Conservation (phyloP, 2,113 vertebrate species). For the Platichthys stellatus region DNA sequence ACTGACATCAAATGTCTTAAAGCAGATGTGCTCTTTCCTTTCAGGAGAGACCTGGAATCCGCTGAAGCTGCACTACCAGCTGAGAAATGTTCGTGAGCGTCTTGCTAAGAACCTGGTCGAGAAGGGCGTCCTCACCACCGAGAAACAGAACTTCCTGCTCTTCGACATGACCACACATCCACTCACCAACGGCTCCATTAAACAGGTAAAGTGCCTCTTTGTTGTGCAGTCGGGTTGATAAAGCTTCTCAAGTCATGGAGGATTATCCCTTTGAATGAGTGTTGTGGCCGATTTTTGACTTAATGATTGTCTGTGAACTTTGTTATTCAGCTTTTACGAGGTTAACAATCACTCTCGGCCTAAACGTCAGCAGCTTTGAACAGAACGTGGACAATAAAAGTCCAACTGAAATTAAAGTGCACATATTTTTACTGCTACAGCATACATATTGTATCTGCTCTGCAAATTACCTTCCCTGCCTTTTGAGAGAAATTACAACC, state of each 20-base stretch:
- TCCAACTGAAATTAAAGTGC: neutral
- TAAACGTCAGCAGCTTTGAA: neutral
- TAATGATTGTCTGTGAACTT: no score
- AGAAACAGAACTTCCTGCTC: conserved; percentile 99
- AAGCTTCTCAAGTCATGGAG: neutral
- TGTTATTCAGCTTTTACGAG: neutral
- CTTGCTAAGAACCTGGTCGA: conserved; percentile 98
- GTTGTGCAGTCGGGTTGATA: neutral
- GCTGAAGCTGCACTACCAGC: conserved; percentile 95
- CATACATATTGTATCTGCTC: neutral
- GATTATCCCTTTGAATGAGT: neutral
- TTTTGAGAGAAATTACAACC: no score
- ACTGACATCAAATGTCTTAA: neutral
- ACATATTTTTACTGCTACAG: neutral
- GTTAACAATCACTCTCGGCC: neutral
- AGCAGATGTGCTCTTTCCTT: conserved; percentile 5
- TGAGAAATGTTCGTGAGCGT: conserved; percentile 94
- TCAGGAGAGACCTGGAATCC: conserved; percentile 98
- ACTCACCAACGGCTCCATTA: conserved; percentile 94
- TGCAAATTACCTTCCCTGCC: no score
- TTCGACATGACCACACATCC: conserved; percentile 99
- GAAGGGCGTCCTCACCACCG: conserved; percentile 96
- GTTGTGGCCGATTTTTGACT: no score
- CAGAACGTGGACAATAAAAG: neutral
- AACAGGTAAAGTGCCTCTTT: conserved; percentile 77